A percentile compares a stretch with the other conserved stretches of the same genome.
Conservation (phyloP, 1,140 invertebrate genomes). For the Phenacoccus solenopsis region DNA sequence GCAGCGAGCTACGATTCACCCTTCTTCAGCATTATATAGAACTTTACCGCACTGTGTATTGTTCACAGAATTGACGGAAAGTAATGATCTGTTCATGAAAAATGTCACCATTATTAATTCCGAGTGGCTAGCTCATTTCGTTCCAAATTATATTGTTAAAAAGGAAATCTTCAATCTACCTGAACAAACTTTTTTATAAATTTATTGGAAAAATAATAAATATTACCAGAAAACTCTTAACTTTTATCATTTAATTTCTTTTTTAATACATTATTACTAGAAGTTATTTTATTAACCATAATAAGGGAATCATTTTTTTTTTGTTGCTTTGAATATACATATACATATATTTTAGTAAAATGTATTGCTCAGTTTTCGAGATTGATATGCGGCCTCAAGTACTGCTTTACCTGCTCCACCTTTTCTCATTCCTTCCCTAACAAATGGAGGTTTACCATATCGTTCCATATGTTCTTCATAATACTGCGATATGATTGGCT, state of each 20-base stretch:
- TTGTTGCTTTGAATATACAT: too few species aligned
- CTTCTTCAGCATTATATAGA: slow-evolving; percentile 61
- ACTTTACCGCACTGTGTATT: slow-evolving; percentile 65
- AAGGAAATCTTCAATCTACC: not conserved
- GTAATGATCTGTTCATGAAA: slow-evolving; percentile 68
- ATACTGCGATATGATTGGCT: not conserved
- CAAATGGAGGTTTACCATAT: not conserved
- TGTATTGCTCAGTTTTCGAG: not conserved
- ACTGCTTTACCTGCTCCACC: too few species aligned
- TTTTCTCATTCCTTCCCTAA: not conserved
- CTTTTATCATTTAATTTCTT: too few species aligned
- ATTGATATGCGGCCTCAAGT: not conserved
- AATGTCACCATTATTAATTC: slow-evolving; percentile 55
- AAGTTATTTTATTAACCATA: too few species aligned
- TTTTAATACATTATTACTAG: too few species aligned
- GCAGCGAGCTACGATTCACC: slow-evolving; percentile 66
- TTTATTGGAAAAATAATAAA: too few species aligned
- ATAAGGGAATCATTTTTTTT: too few species aligned
- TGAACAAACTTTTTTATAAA: not conserved
- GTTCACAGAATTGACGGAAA: slow-evolving; percentile 80
- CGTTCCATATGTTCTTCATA: not conserved
- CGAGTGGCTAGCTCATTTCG: slow-evolving; percentile 55
- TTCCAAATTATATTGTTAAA: slow-evolving; percentile 32
- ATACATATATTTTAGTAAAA: not conserved
- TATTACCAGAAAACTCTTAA: too few species aligned